phyloP scores from a whole-genome alignment of 2,888 invertebrate genomes.

The Chymomyza fuscimana region DNA sequence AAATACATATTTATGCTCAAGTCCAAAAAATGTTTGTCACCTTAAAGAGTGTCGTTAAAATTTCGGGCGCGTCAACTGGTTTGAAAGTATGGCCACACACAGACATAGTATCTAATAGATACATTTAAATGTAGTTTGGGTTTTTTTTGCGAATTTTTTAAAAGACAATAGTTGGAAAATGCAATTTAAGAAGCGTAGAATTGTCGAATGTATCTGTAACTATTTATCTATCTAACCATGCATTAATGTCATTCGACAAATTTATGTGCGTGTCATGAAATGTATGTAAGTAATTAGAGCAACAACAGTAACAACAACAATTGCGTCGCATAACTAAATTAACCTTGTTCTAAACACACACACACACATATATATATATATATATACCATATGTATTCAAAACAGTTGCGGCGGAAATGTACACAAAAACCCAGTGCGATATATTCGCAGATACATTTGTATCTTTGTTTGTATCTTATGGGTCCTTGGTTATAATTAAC shows the following conservation, averaged over 20 bases:
- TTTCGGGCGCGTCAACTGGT: constrained; percentile 19
- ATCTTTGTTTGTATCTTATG: constrained; percentile 67
- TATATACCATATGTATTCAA: neutral
- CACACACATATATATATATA: neutral
- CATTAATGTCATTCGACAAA: neutral
- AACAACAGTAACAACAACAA: constrained; percentile 29
- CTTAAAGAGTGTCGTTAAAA: constrained; percentile 12
- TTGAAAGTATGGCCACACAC: constrained; percentile 14
- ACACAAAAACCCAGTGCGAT: constrained; percentile 7
- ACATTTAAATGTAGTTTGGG: too few species aligned
- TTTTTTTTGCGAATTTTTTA: neutral
- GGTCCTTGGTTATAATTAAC: constrained; percentile 73
- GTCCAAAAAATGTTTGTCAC: constrained; percentile 21
- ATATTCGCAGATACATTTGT: constrained; percentile 51
- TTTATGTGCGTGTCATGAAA: constrained; percentile 55
- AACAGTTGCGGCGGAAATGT: constrained; percentile 6
- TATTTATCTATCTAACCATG: neutral
- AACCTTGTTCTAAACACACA: constrained; percentile 61
- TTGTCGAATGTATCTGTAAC: too few species aligned
- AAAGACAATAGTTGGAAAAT: too few species aligned
- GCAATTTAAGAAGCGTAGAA: too few species aligned
- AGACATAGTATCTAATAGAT: neutral
- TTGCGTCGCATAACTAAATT: constrained; percentile 63
- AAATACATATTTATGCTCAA: neutral
- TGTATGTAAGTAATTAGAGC: constrained; percentile 65